phyloP scores from a whole-genome alignment of 2,113 vertebrate species.

The Pomatorhinus ruficollis region DNA sequence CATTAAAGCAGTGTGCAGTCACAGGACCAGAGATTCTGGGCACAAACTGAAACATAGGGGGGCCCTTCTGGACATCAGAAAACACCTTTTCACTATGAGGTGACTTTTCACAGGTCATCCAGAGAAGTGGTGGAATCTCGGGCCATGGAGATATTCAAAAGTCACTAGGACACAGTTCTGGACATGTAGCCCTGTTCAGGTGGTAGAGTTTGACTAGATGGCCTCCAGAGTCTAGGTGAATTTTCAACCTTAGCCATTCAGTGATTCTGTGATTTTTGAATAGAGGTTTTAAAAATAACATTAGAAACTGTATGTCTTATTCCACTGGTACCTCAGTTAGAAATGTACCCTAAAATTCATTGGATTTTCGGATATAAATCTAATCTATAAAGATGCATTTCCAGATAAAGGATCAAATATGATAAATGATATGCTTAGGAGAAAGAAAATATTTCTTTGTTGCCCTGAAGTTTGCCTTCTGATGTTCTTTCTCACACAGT shows the following conservation, averaged over 20 bases:
- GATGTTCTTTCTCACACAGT: too few species aligned
- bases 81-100: neutral
- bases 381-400: neutral
- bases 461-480: too few species aligned
- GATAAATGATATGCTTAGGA: neutral
- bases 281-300: neutral
- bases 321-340: neutral
- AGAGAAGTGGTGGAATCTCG: neutral
- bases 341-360: neutral
- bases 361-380: neutral
- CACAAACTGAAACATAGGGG: neutral
- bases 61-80: too few species aligned
- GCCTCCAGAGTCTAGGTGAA: neutral
- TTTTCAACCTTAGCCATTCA: neutral
- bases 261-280: neutral
- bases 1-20: neutral
- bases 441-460: neutral
- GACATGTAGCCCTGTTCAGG: fast-evolving
- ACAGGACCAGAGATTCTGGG: neutral
- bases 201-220: neutral
- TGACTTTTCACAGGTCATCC: neutral
- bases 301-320: neutral
- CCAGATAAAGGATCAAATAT: neutral
- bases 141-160: neutral
- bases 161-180: neutral